These are phyloP conservation scores for Paelopatides confundens DNA, from an alignment of 53 echinoderm and acorn worm species.

Conservation along the genomic window DNA sequence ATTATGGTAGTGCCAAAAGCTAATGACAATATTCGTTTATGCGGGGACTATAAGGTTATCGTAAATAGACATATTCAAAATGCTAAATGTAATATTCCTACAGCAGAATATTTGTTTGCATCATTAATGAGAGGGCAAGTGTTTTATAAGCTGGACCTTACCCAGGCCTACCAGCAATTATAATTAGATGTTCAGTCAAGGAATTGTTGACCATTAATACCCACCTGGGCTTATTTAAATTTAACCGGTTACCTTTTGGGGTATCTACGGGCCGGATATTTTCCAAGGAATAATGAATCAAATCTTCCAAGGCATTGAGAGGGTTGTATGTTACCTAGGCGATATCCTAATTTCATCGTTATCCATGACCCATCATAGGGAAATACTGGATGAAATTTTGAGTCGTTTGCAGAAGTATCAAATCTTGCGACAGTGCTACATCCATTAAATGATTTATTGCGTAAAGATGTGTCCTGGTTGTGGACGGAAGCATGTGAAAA, in stretches of 20 bases:
- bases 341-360: not conserved
- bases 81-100: conserved; percentile 5
- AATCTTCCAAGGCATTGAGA: not conserved
- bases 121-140: conserved; percentile 38
- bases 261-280: not conserved
- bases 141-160: conserved; percentile 51
- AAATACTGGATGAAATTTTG: not conserved
- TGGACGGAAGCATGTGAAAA: conserved; percentile 62
- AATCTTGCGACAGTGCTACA: not conserved
- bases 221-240: not conserved
- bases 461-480: conserved; percentile 49
- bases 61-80: conserved; percentile 29
- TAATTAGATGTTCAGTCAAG: not conserved
- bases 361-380: too few species aligned
- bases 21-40: conserved; percentile 11
- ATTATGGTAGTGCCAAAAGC: conserved; percentile 35
- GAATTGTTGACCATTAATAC: conserved; percentile 16
- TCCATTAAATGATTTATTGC: conserved; percentile 56
- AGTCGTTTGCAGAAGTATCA: conserved; percentile 11
- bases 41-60: conserved; percentile 61
- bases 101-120: conserved; percentile 58
- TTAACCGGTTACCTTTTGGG: not conserved
- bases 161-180: conserved; percentile 58
- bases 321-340: not conserved
- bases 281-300: not conserved